phyloP scores from a whole-genome alignment of 2,888 invertebrate species.

The Acrobasis repandana region DNA sequence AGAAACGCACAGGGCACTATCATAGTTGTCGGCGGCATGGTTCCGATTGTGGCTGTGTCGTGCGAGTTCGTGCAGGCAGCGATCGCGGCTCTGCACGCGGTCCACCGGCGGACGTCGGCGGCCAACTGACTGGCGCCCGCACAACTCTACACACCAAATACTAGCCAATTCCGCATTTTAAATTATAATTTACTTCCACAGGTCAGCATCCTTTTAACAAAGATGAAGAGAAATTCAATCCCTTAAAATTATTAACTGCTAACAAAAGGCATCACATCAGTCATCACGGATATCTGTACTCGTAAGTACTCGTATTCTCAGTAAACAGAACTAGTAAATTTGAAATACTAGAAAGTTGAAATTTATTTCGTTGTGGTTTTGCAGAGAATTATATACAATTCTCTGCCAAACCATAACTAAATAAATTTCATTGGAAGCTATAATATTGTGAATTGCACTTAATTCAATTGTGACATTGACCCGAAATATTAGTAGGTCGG shows the following conservation, averaged over 20 bases:
- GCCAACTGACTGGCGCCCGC: slow-evolving; percentile 66
- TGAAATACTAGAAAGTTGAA: too few relatives aligned
- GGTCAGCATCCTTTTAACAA: slow-evolving; percentile 27
- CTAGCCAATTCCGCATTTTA: slow-evolving; percentile 80
- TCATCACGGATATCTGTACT: too few relatives aligned
- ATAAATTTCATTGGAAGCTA: not conserved
- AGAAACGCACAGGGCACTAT: slow-evolving; percentile 78
- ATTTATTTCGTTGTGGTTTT: too few relatives aligned
- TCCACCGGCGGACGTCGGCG: slow-evolving; percentile 73
- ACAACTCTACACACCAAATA: slow-evolving; percentile 59
- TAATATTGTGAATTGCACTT: slow-evolving; percentile 13
- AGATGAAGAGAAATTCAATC: not conserved
- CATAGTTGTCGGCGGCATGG: slow-evolving; percentile 80
- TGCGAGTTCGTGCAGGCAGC: slow-evolving; percentile 46
- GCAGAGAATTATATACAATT: too few relatives aligned
- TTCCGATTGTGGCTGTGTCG: slow-evolving; percentile 60
- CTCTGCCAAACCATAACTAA: not conserved
- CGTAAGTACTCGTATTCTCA: too few relatives aligned
- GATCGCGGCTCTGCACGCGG: slow-evolving; percentile 62
- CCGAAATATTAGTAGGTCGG: slow-evolving; percentile 23
- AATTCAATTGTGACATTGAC: slow-evolving; percentile 22
- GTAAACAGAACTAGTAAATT: too few relatives aligned
- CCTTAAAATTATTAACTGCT: too few relatives aligned
- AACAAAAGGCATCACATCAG: too few relatives aligned
- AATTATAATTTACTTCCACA: slow-evolving; percentile 73